Percentiles rank a stretch among this genome's conserved stretches.
These are phyloP conservation scores for Rhabditoides inermis DNA, from an alignment of 2,888 invertebrate species.

Conservation along the genomic window DNA sequence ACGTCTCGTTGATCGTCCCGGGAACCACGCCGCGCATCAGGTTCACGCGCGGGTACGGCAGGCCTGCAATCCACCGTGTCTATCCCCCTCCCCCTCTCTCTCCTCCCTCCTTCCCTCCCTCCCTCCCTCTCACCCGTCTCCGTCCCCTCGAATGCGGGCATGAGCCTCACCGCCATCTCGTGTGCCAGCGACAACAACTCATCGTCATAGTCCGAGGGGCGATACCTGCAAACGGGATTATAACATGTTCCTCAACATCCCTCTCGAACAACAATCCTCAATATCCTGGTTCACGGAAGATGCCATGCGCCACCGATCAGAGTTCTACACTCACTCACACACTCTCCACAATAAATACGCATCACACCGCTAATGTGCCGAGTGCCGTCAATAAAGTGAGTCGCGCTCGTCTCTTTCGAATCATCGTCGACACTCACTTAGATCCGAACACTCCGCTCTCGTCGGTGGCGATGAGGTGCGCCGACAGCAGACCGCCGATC, in stretches of 20 bases:
- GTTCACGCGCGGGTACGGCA: slow-evolving; percentile 58
- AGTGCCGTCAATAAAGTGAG: slow-evolving; percentile 17
- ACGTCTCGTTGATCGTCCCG: slow-evolving; percentile 60
- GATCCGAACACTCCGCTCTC: slow-evolving; percentile 59
- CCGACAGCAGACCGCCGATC: slow-evolving; percentile 62
- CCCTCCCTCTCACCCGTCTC: slow-evolving; percentile 55
- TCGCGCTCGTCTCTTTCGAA: no score
- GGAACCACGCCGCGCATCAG: slow-evolving; percentile 58
- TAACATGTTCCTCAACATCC: no score
- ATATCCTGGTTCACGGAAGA: no score
- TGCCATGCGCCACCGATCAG: no score
- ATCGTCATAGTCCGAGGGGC: slow-evolving; percentile 53
- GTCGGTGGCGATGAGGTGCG: slow-evolving; percentile 62
- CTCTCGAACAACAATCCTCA: no score
- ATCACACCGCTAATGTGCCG: no score
- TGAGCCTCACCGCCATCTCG: slow-evolving; percentile 60
- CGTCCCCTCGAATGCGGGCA: slow-evolving; percentile 62
- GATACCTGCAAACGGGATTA: no score
- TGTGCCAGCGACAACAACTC: slow-evolving; percentile 62
- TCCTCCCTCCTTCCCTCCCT: not conserved
- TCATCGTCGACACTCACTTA: slow-evolving; percentile 56
- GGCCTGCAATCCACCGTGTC: slow-evolving; percentile 15
- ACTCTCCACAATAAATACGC: not conserved
- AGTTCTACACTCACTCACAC: no score
- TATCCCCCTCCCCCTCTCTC: not conserved